Base-by-base conservation (phyloP, 92 coral and sea anemone species). In the Diadumene lineata region DNA sequence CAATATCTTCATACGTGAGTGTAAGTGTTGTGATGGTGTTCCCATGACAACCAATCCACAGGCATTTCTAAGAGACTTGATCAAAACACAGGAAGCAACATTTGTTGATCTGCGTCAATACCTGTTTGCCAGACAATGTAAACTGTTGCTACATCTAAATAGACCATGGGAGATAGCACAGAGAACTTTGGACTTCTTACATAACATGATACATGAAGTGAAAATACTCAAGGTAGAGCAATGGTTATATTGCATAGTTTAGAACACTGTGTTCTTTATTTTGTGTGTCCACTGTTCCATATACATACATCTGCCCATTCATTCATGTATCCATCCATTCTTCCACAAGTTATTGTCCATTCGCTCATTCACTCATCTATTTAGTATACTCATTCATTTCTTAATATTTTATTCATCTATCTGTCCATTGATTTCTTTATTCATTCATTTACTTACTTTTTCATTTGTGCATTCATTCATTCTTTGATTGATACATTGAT, bases 1-100 rank as follows among this genome's bases (percentile, higher is more conserved):
- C 60, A 84, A 85, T 66, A 85, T 88, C 64, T 94, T 92, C 73
- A 73, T 90, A 75, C 81, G 89, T 21, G 96, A 92, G 31, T 88
- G 90, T 55, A 88, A 81, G 78, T 86, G 92, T 38, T 94, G 96
- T 81, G 98, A 94, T 71, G 98, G 98, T 22, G 97, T 90, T 0
- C 90, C 97, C 44, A 69, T 92, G 71, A 70, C 89, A 23, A 68
- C 73, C 34, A 79, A 79, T 24, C 82, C 92, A n/a, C 97, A 92
- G 68, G 79, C 80, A 29, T 85, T 77, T 43, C 87, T 94, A 26
- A 79, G 93, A 22, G 79, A 78, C 24, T 79, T 79, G 15, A 92
- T 94, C 67, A 92, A 86, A 73, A 81, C 85, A 7, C 88, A 84
- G 29, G 88, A 92, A 62, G 98, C 98, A 32, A 86, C 89, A 17